Base-by-base conservation (phyloP, 2,797 vertebrate species). In the Rhinatrema bivittatum region DNA sequence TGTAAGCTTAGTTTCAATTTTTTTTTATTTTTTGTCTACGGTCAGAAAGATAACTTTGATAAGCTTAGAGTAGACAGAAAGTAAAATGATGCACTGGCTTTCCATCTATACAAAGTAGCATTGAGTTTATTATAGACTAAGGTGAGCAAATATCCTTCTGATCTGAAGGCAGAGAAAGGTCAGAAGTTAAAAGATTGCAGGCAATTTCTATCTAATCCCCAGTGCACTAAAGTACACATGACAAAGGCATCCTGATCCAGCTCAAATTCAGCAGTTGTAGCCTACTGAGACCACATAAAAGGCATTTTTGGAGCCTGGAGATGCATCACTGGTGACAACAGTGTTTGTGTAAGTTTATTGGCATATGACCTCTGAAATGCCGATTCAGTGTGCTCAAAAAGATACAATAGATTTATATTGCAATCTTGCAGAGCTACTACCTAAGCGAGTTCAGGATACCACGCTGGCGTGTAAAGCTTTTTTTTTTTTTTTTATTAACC, bases 131-230 rank as follows among this genome's bases (percentile, higher is more conserved):
- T 20, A 12, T 18, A 29, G 24, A 1, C n/a, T 32, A 10, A 39
- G 16, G 7, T 32, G 30, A 47, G 18, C 7, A 52, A 51, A 34
- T 36, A 44, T 10, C 8, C 3, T 5, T 56, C 5, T 34, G 6
- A 32, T 10, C 32, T 15, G 36, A 55, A 54, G 32, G 32, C 13
- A 39, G 8, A 21, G 7, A 50, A 43, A 59, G 34, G 10, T 41
- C 34, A 42, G 35, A 32, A 46, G n/a, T 17, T 41, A 50, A 24
- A 13, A 34, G 4, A 7, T 41, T 59, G 39, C 14, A 28, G 33
- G 36, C 7, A 38, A 5, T 3, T 34, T 35, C 20, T 43, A 21
- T 4, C 16, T 51, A 20, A 41, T 52, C 11, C 42, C 37, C 32
- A 42, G 12, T 14, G 16, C 43, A 55, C 13, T 53, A 25, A 46